Base-by-base conservation (phyloP, 1,140 invertebrate species). In the Heliconius hermathena region DNA sequence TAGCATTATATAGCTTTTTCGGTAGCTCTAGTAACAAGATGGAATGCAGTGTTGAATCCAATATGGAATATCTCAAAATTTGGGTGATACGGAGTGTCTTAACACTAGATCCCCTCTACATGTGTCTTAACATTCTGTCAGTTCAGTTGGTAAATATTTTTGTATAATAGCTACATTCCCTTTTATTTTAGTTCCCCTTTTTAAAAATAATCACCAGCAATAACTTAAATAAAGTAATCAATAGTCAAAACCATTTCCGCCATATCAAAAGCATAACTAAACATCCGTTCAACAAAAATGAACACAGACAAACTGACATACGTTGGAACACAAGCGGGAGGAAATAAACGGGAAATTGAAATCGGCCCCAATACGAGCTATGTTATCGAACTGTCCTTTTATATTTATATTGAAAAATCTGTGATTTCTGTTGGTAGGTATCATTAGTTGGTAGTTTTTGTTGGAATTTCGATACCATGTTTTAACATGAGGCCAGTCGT, bases 291-390 rank as follows among this genome's bases (percentile, higher is more conserved):
- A 29, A 76, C 75, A 76, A 74, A 78, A 70, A 49, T 74, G 60
- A 22, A 9, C 13, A 29, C 41, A 66, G 52, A 76, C 75, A 73
- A 72, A 76, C 70, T 66, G 60, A 77, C 72, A 54, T 60, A 73
- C 3, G 75, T 22, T 57, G 54, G 70, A 66, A 80, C 76, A 84
- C 71, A 83, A 79, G 54, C 76, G 71, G 75, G 8, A 80, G 85
- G 85, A 87, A 87, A 87, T 85, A 83, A 73, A 79, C 78, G 77
- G 85, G 85, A 87, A 87, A 85, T 87, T 85, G 81, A 84, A 87
- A 84, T 82, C 80, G 79, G 57, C 72, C 66, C 80, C 79, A 76
- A 82, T 80, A 83, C 80, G 60, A 77, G 73, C 72, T 71, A 41
- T 74, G 78, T 77, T 74, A 76, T 77, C 66, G 26, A 76, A 71